A percentile compares a stretch with the other conserved stretches of the same genome.
These are phyloP conservation scores for Auanema freiburgensis DNA, from an alignment of 2,888 invertebrate genomes.

Conservation along the genomic window DNA sequence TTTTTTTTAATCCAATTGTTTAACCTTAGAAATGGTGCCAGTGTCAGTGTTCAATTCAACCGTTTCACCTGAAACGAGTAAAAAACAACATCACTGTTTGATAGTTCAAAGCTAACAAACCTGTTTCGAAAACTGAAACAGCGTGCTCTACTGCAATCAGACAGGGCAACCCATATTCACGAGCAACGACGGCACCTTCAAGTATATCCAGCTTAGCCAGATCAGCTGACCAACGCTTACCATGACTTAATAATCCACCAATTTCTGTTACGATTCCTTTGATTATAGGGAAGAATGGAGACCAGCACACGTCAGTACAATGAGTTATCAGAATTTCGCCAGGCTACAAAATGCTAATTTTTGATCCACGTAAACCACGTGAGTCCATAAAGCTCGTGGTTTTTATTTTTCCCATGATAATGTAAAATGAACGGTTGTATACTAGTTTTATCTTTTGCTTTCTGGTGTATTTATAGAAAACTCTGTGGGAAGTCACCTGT, in stretches of 20 bases:
- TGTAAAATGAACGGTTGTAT: constrained; percentile 9
- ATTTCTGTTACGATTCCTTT: constrained; percentile 68
- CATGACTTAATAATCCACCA: constrained; percentile 68
- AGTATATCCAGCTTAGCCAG: background rate
- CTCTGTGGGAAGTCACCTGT: constrained; percentile 55
- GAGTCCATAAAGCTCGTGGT: background rate
- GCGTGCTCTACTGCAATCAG: constrained; percentile 66
- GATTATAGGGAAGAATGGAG: constrained; percentile 68
- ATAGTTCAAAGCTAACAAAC: constrained; percentile 16
- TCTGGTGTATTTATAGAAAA: background rate
- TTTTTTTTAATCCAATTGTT: no score
- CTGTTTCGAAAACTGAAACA: constrained; percentile 65
- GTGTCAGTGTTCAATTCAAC: constrained; percentile 42
- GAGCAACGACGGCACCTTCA: constrained; percentile 67
- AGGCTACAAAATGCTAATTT: constrained; percentile 31
- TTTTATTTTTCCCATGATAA: background rate
- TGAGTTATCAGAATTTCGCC: constrained; percentile 66
- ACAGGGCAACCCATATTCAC: constrained; percentile 68
- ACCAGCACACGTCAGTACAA: constrained; percentile 68
- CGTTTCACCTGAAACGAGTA: constrained; percentile 30
- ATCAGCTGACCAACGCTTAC: constrained; percentile 43
- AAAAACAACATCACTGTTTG: background rate
- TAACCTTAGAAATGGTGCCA: constrained; percentile 33
- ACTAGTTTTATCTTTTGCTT: background rate
- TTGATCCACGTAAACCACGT: background rate